Conservation (phyloP, 2,888 invertebrate species). For the Anaspis maculata region DNA sequence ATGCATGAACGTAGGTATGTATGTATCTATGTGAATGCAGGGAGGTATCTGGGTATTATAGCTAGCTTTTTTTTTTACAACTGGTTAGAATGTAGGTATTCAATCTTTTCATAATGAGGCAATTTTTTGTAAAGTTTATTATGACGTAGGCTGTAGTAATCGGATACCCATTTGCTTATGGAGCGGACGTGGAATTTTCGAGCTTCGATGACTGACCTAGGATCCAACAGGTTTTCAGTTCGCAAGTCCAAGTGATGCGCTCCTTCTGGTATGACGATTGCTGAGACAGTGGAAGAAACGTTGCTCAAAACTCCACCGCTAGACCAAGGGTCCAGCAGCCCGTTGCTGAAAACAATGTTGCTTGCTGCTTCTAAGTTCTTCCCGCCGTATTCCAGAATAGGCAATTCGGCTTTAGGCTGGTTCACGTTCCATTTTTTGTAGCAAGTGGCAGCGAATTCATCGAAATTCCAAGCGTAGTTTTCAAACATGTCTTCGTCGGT, state of each 20-base stretch:
- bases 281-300: constrained; percentile 54
- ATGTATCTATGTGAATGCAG: neutral
- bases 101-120: neutral
- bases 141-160: constrained; percentile 6
- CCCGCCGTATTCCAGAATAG: constrained; percentile 74
- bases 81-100: neutral
- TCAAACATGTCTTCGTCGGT: constrained; percentile 74
- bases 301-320: constrained; percentile 72
- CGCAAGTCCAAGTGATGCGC: constrained; percentile 84
- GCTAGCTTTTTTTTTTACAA: neutral
- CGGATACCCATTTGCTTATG: constrained; percentile 51
- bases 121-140: constrained; percentile 5
- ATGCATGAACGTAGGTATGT: too few relatives aligned
- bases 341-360: constrained; percentile 77
- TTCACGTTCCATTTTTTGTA: constrained; percentile 57
- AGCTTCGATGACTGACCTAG: constrained; percentile 54
- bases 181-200: constrained; percentile 53
- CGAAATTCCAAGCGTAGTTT: constrained; percentile 63
- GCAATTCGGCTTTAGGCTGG: constrained; percentile 54
- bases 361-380: constrained; percentile 56
- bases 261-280: constrained; percentile 70
- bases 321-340: constrained; percentile 80
- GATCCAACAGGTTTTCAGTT: constrained; percentile 54
- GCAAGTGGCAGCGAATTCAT: constrained; percentile 59
- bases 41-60: neutral